phyloP scores from a whole-genome alignment of 2,888 invertebrate species.

The Rhagonycha fulva region DNA sequence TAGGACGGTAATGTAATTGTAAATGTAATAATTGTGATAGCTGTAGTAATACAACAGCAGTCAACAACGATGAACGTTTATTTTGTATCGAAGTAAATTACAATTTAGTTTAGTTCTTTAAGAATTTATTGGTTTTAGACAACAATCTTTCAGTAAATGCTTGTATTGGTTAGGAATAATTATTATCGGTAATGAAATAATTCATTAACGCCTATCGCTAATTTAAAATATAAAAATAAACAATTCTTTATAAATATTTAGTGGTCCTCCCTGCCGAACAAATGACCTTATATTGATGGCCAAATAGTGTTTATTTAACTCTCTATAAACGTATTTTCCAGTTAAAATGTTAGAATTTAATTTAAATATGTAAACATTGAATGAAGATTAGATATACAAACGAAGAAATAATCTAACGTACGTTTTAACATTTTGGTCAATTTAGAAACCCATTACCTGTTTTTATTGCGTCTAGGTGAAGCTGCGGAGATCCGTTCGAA shows the following conservation, averaged over 20 bases:
- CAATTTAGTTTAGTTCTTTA: too few species aligned
- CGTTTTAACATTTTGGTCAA: constrained; percentile 36
- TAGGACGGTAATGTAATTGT: neutral
- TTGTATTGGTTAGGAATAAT: neutral
- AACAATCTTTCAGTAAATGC: too few species aligned
- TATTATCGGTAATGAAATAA: neutral
- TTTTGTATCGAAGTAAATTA: neutral
- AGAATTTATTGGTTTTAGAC: too few species aligned
- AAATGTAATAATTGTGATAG: neutral
- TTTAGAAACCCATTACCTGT: constrained; percentile 49
- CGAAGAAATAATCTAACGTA: constrained; percentile 3
- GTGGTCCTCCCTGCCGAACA: neutral
- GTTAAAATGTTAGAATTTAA: constrained; percentile 9
- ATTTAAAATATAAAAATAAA: neutral
- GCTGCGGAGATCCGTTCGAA: constrained; percentile 37
- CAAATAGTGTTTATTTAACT: neutral
- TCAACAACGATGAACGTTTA: neutral
- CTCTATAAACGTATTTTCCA: neutral
- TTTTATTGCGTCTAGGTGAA: constrained; percentile 48
- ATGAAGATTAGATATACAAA: constrained; percentile 5
- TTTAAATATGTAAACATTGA: constrained; percentile 19
- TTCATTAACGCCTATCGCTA: neutral
- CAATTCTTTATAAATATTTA: neutral
- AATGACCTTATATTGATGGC: neutral
- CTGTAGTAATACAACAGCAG: neutral